Evolutionary conservation across 2,888 invertebrate species (phyloP), one percentile per base, ranked within the genome.

Genomic region (Agriopis leucophaearia): DNA sequence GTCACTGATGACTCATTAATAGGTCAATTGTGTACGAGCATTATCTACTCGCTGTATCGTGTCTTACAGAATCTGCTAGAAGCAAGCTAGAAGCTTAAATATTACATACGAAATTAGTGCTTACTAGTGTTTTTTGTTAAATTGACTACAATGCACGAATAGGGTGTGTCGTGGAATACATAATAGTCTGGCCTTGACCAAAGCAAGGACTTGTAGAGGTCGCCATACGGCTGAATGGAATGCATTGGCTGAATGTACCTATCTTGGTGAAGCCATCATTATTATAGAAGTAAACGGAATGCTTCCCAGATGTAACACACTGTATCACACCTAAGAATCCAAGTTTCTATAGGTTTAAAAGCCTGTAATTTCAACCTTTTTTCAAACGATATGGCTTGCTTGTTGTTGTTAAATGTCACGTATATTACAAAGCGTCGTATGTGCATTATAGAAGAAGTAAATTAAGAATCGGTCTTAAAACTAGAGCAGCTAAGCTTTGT

Each of bases 401-500:
- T 59, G 50, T 59, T 66, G 57, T 57, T 62, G 52, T 62, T 62
- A 52, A 47, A 62, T n/a, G 27, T 12, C 7, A 12, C 6, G 18
- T 44, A 27, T 6, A 36, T 57, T 50, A 16, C n/a, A 59, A 59
- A 70, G 45, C 27, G 63, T 66, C 67, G 15, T 66, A 71, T 44
- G 48, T 35, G 35, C 69, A 60, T 27, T 54, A 0, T 10, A 12
- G 13, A 57, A 40, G 16, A 57, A 50, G 45, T 40, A 50, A 27
- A 51, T 66, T 42, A 63, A 63, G 38, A 70, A 63, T 36, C 36
- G 47, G 52, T 69, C 76, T 72, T 77, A 77, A 70, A 66, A 45
- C 42, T 65, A 66, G 69, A 44, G 64, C 27, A 40, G 58, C 63
- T 78, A 74, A 77, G 78, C 72, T 79, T 78, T 74, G 77, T 80